These are phyloP conservation scores for Lampris incognitus DNA, from an alignment of 2,113 vertebrate species.

Conservation along the genomic window DNA sequence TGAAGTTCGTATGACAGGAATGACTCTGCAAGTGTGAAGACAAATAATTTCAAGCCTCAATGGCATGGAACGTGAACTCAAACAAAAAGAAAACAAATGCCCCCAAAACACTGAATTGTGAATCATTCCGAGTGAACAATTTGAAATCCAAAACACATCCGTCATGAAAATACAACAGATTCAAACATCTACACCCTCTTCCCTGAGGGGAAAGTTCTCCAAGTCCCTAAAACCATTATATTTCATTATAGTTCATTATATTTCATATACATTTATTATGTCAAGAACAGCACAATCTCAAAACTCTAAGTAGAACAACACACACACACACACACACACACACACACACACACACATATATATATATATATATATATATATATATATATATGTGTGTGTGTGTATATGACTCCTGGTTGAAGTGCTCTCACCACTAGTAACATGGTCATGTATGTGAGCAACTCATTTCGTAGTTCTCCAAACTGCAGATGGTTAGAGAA, in stretches of 20 bases:
- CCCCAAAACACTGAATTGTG: background rate
- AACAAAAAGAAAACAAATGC: constrained; percentile 2
- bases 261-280: too few relatives aligned
- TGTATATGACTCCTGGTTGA: too few relatives aligned
- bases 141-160: background rate
- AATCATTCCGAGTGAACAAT: constrained; percentile 2
- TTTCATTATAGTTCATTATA: too few relatives aligned
- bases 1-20: constrained; percentile 3
- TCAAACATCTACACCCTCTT: background rate
- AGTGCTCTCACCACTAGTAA: too few relatives aligned
- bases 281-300: background rate
- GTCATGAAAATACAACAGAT: background rate
- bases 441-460: background rate
- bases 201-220: background rate
- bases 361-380: too few relatives aligned
- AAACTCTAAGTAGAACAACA: background rate
- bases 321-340: too few relatives aligned
- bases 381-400: too few relatives aligned
- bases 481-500: constrained; percentile 24
- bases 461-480: constrained; percentile 16
- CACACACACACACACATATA: too few relatives aligned
- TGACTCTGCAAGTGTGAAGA: background rate
- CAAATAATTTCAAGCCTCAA: background rate
- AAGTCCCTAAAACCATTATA: too few relatives aligned
- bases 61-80: constrained; percentile 6